These are phyloP conservation scores for Dascillus cervinus DNA, from an alignment of 2,888 invertebrate genomes.

Conservation along the genomic window DNA sequence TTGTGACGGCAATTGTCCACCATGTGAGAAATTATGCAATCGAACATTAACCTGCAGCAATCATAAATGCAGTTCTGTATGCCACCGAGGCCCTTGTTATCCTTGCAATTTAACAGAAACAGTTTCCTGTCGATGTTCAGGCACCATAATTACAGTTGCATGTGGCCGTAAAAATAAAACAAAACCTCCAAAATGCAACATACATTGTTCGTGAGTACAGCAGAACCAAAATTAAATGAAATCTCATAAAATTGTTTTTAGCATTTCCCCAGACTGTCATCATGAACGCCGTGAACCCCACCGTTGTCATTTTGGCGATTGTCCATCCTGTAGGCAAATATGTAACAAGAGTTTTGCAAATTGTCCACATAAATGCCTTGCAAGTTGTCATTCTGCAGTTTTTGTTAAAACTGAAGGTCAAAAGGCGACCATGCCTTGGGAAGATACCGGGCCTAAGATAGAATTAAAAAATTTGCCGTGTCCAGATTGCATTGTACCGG, in stretches of 20 bases:
- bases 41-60: conserved; percentile 76
- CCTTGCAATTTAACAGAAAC: conserved; percentile 69
- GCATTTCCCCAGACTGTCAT: conserved; percentile 76
- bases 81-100: conserved; percentile 79
- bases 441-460: conserved; percentile 40
- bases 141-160: conserved; percentile 68
- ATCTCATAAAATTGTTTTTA: conserved; percentile 23
- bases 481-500: conserved; percentile 62
- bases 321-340: conserved; percentile 71
- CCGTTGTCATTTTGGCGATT: conserved; percentile 74
- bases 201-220: conserved; percentile 60
- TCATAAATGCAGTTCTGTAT: conserved; percentile 76
- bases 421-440: conserved; percentile 61
- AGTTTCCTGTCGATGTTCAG: conserved; percentile 74
- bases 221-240: conserved; percentile 4
- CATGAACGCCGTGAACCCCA: conserved; percentile 67
- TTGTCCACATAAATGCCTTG: conserved; percentile 64
- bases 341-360: conserved; percentile 53
- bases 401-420: conserved; percentile 51
- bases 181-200: conserved; percentile 71
- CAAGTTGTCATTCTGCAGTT: conserved; percentile 69
- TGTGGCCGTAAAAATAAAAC: conserved; percentile 76
- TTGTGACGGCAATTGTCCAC: conserved; percentile 75
- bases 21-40: conserved; percentile 79
- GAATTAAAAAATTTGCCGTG: conserved; percentile 55